These are phyloP conservation scores for Bedellia somnulentella DNA, from an alignment of 2,888 invertebrate genomes.

Conservation along the genomic window DNA sequence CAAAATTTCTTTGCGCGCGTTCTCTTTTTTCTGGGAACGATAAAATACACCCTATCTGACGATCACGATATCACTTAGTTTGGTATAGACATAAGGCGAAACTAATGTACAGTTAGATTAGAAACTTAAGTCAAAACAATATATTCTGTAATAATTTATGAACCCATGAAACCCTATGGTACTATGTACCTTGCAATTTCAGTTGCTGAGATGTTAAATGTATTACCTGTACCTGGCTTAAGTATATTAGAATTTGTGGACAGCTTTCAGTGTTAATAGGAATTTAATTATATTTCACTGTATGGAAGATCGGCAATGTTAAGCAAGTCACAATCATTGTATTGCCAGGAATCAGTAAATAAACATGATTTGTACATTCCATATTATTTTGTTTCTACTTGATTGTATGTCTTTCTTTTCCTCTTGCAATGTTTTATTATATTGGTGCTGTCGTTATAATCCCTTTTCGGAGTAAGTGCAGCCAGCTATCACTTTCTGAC, in stretches of 20 bases:
- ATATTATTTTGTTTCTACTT: slow-evolving; percentile 70
- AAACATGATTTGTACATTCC: slow-evolving; percentile 81
- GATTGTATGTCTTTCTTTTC: slow-evolving; percentile 52
- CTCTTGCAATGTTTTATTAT: slow-evolving; percentile 14
- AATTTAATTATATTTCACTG: background rate
- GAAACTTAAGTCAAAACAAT: slow-evolving; percentile 59
- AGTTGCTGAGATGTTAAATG: slow-evolving; percentile 29
- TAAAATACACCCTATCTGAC: slow-evolving; percentile 29
- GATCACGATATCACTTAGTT: slow-evolving; percentile 59
- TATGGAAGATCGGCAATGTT: no score
- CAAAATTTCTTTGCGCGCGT: slow-evolving; percentile 47
- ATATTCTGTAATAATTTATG: slow-evolving; percentile 52
- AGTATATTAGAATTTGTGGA: slow-evolving; percentile 21
- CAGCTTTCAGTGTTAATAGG: slow-evolving; percentile 50
- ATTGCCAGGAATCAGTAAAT: slow-evolving; percentile 68
- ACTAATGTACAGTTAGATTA: slow-evolving; percentile 65
- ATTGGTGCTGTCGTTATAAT: no score
- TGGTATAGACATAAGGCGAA: slow-evolving; percentile 64
- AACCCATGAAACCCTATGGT: slow-evolving; percentile 38
- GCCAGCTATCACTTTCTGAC: no score
- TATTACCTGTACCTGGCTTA: slow-evolving; percentile 44
- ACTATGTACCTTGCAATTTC: slow-evolving; percentile 38
- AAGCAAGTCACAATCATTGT: slow-evolving; percentile 51
- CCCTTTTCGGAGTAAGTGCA: no score
- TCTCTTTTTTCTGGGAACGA: slow-evolving; percentile 28